Evolutionary conservation across 2,113 vertebrate genomes (phyloP), one percentile per base, ranked within the genome.

Genomic region (Megaleporinus macrocephalus): DNA sequence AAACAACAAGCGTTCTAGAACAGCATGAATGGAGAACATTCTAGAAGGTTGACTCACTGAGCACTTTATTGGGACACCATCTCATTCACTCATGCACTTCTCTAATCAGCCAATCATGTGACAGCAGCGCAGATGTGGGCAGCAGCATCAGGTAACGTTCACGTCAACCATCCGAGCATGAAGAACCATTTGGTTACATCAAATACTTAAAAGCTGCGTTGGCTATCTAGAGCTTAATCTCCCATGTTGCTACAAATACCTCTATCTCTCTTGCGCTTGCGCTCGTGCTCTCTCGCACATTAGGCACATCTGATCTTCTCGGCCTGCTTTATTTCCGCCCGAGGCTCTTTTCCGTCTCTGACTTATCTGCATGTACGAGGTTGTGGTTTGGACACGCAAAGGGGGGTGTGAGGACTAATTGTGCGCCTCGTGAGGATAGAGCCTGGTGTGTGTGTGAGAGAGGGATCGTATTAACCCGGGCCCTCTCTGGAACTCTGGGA

Each of bases 281-380:
- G 24, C 30, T 41, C 66, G 1, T 18, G 1, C 20, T 6, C 11
- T 11, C 36, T 26, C 27, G 15, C 16, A 65, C 62, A 65, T 65
- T 65, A 65, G 1, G 66, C 66, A 10, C 33, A 14, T 70, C 20
- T 12, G 30, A 68, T 70, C 24, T 44, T 15, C 33, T 61, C 57
- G 22, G 29, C 63, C 27, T 22, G 63, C 29, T 66, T 18, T 33
- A 30, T 41, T 69, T 36, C 66, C 44, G 66, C 66, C 66, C 6
- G 33, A 29, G 66, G 33, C 30, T 36, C 41, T 70, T 44, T 29
- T 24, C 12, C 65, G 16, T 36, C 18, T 20, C 36, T 44, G 66
- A 70, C 44, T 70, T 44, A 70, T 70, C 66, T 70, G n/a, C 33
- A n/a, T 70, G 20, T 70, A 61, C 57, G n/a, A 61, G 57, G 57